phyloP scores from a whole-genome alignment of 1,140 invertebrate species.

The Hyles vespertilio region DNA sequence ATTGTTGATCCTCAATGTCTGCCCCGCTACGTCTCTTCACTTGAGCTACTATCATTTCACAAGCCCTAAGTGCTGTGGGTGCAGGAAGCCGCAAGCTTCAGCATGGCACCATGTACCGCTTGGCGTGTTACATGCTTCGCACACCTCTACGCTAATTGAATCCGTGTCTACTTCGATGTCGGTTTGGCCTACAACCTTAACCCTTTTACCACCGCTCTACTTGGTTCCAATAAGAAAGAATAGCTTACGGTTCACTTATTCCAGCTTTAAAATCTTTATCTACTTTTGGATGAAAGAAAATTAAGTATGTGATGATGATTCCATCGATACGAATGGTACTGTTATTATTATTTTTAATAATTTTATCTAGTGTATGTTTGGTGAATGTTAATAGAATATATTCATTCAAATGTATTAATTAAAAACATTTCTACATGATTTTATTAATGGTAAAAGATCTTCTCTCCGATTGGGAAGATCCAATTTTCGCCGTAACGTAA shows the following conservation, averaged over 20 bases:
- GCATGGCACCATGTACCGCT: slow-evolving; percentile 33
- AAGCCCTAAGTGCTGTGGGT: slow-evolving; percentile 43
- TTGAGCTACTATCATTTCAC: slow-evolving; percentile 12
- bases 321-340: too few species aligned
- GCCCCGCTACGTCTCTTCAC: slow-evolving; percentile 12
- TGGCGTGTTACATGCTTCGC: slow-evolving; percentile 39
- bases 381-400: too few species aligned
- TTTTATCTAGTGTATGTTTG: too few species aligned
- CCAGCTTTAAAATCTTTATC: background rate
- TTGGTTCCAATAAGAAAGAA: background rate
- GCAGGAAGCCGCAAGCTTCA: slow-evolving; percentile 48
- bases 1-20: too few species aligned
- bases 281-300: background rate
- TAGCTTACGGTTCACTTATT: background rate
- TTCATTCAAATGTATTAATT: too few species aligned
- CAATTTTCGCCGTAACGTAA: too few species aligned
- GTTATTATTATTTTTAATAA: too few species aligned
- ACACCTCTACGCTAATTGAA: slow-evolving; percentile 50
- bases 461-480: too few species aligned
- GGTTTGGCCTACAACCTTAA: slow-evolving; percentile 26
- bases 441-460: too few species aligned
- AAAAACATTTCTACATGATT: too few species aligned
- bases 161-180: slow-evolving; percentile 35
- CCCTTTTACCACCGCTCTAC: slow-evolving; percentile 4
- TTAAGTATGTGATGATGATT: too few species aligned